Evolutionary conservation across 2,797 vertebrate genomes (phyloP), one percentile per base, ranked within the genome.

Genomic region (Diceros bicornis): DNA sequence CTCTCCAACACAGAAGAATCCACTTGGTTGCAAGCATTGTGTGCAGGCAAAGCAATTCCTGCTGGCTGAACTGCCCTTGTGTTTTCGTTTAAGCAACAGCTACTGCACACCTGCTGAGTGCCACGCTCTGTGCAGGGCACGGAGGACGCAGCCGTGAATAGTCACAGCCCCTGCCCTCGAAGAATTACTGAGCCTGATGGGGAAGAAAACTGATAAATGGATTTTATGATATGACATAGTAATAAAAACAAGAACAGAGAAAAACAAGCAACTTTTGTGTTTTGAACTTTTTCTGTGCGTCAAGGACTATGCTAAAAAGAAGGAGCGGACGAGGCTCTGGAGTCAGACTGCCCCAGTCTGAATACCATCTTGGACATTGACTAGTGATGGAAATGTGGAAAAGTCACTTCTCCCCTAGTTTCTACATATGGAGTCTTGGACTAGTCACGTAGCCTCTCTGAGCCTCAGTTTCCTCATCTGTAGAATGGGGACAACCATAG

Each of bases 91-190:
- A n/a, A 68, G 44, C 34, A 2, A 8, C 61, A 41, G 34, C 11
- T 47, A 2, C 34, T 3, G 37, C 9, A 2, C 5, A 27, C 32
- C 55, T 25, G 21, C 78, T 20, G 16, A n/a, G 55, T 4, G 41
- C 18, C 13, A 7, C 0, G 2, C 16, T 52, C 66, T 1, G 0
- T 8, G 18, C 11, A 11, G 27, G 34, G 23, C 1, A 21, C 0
- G 1, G 37, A 25, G 4, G 83, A n/a, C 59, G 23, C 16, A 16
- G 55, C 57, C 10, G 6, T 32, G 50, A 27, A 16, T 7, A 23
- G 68, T 50, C 64, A 34, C 29, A 25, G 20, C 2, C 44, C 21
- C 50, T 29, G n/a, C 29, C 23, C n/a, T 25, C 0, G 9, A 69
- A 41, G 59, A 47, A 12, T 37, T 0, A 6, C 41, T n/a, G 44